phyloP scores from a whole-genome alignment of 1,140 invertebrate genomes.

The Papilio helenus region DNA sequence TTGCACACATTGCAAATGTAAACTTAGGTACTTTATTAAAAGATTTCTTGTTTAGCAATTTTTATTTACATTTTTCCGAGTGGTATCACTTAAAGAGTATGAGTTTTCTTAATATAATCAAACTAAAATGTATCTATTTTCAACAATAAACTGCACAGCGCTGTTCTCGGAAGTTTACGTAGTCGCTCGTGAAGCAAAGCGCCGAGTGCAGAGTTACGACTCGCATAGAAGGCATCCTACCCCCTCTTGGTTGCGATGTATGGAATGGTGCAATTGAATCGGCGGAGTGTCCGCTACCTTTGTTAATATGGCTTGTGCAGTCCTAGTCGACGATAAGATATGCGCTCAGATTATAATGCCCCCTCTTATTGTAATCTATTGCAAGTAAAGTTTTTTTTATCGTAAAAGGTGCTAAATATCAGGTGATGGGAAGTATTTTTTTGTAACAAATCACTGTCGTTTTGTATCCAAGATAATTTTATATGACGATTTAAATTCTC shows the following conservation, averaged over 20 bases:
- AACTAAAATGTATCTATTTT: neutral
- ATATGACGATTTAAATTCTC: too few relatives aligned
- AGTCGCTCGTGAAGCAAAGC: constrained; percentile 70
- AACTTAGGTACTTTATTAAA: too few relatives aligned
- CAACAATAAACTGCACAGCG: constrained; percentile 65
- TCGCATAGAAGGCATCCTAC: constrained; percentile 43
- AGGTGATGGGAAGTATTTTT: neutral
- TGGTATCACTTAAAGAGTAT: neutral
- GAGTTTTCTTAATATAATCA: neutral
- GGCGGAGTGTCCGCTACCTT: constrained; percentile 19
- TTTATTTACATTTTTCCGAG: neutral
- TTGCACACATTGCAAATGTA: too few relatives aligned
- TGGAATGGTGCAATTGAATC: constrained; percentile 73
- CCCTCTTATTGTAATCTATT: neutral
- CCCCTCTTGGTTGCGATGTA: constrained; percentile 64
- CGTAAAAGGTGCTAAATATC: neutral
- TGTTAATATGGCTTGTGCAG: constrained; percentile 2
- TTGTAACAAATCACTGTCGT: neutral
- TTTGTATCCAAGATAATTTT: neutral
- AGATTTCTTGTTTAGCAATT: too few relatives aligned
- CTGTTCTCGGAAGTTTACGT: constrained; percentile 76
- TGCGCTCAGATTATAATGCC: constrained; percentile 9
- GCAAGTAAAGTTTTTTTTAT: neutral
- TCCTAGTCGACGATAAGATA: neutral
- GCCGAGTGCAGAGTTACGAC: constrained; percentile 73